Evolutionary conservation across 2,113 vertebrate genomes (phyloP).

Genomic region (Nycticebus coucang): DNA sequence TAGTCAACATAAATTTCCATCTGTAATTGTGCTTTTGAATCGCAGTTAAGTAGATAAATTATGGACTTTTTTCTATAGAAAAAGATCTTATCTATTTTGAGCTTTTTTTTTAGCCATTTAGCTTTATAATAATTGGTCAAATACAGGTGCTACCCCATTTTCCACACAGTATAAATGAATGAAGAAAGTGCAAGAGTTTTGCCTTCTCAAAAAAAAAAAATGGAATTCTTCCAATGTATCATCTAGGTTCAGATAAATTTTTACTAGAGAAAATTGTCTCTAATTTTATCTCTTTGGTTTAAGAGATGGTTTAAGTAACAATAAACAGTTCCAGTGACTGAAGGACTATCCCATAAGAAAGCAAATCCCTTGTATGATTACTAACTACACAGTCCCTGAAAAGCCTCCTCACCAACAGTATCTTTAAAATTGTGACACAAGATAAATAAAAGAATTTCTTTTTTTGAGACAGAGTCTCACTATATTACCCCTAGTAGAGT

Average conservation of each 20-base stretch:
- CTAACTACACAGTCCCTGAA: background rate
- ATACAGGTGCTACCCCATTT: background rate
- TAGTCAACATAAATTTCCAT: slow-evolving; percentile 35
- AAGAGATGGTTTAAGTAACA: background rate
- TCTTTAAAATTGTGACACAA: slow-evolving; percentile 30
- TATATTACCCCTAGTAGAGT: no score
- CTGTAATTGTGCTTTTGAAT: slow-evolving; percentile 21
- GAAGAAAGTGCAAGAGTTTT: background rate
- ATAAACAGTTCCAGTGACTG: background rate
- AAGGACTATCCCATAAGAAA: background rate
- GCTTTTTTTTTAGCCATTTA: slow-evolving; percentile 23
- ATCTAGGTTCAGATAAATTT: background rate
- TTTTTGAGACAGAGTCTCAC: no score
- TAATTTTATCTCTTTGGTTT: slow-evolving; percentile 47
- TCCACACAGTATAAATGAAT: background rate
- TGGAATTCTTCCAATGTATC: background rate
- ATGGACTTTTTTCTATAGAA: background rate
- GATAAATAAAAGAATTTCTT: background rate
- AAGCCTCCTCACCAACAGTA: background rate
- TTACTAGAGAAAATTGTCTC: background rate
- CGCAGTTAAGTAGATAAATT: slow-evolving; percentile 1
- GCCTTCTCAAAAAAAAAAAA: background rate
- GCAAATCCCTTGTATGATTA: slow-evolving; percentile 16
- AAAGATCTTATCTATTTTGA: background rate
- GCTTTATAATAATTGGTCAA: slow-evolving; percentile 11